Percentiles rank a stretch among this genome's conserved stretches.
Conservation (phyloP, 2,113 vertebrate genomes). For the Saimiri boliviensis region DNA sequence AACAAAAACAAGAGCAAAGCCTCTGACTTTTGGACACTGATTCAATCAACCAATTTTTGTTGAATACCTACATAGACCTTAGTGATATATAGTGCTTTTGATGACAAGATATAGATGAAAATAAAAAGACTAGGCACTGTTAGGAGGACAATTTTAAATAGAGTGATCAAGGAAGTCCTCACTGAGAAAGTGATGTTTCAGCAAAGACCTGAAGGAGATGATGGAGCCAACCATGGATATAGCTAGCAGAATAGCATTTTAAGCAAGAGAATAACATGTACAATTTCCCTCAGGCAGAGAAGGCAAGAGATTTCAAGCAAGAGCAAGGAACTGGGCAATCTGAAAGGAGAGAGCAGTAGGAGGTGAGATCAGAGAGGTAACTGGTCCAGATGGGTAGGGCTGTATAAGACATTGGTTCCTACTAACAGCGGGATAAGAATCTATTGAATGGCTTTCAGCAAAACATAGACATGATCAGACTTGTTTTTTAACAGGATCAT, state of each 20-base stretch:
- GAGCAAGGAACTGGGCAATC: background rate
- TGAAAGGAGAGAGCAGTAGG: background rate
- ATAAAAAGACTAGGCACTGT: background rate
- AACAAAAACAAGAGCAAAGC: background rate
- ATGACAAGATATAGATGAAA: background rate
- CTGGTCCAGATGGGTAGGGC: background rate
- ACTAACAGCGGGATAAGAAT: background rate
- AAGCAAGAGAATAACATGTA: background rate
- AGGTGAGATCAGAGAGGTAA: background rate
- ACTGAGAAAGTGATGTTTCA: background rate
- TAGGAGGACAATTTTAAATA: background rate
- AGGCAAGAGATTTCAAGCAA: background rate
- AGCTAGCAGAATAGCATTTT: background rate
- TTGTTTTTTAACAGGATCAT: slow-evolving; percentile 18
- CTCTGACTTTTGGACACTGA: background rate
- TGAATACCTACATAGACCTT: background rate
- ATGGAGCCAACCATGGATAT: background rate
- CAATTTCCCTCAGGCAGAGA: background rate
- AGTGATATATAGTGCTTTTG: background rate
- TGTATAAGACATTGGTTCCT: background rate
- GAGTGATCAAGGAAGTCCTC: background rate
- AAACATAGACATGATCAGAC: background rate
- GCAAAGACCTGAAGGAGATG: background rate
- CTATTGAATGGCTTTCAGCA: background rate
- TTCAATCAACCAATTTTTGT: slow-evolving; percentile 30